These are phyloP conservation scores for Labeo calbasu DNA, from an alignment of 2,797 vertebrate species.

Conservation along the genomic window DNA sequence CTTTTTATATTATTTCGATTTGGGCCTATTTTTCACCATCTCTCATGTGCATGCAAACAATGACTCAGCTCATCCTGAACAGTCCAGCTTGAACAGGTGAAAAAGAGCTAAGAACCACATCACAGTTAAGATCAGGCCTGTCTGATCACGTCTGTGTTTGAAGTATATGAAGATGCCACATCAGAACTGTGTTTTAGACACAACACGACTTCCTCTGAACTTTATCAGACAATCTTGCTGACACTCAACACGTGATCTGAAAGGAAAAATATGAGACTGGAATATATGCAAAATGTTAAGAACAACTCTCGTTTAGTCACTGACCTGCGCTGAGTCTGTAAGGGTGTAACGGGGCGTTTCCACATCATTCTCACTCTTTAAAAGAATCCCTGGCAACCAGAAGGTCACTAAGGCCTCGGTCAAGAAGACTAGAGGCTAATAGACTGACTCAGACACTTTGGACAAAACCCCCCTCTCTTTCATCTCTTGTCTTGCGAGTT, in stretches of 20 bases:
- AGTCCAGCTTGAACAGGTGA: not conserved
- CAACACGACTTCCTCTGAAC: slow-evolving; percentile 24
- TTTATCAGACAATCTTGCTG: slow-evolving; percentile 29
- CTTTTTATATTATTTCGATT: not conserved
- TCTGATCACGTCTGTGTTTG: slow-evolving; percentile 36
- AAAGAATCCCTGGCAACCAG: slow-evolving; percentile 68
- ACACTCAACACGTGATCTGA: not conserved
- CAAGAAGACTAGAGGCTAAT: slow-evolving; percentile 57
- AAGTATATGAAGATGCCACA: slow-evolving; percentile 27
- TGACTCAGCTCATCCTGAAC: not conserved
- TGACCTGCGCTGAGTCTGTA: slow-evolving; percentile 40
- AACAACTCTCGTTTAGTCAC: slow-evolving; percentile 37
- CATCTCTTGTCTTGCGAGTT: slow-evolving; percentile 49
- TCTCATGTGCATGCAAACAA: not conserved
- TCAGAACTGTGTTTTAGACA: slow-evolving; percentile 43
- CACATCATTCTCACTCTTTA: slow-evolving; percentile 72
- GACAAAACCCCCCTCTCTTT: slow-evolving; percentile 25
- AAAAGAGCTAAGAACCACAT: not conserved
- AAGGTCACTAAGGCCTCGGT: slow-evolving; percentile 70
- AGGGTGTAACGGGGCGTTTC: slow-evolving; percentile 70
- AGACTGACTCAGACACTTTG: slow-evolving; percentile 48
- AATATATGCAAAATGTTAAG: not conserved
- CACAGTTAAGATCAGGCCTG: slow-evolving; percentile 36
- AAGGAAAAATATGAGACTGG: not conserved
- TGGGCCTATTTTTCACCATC: not conserved